A percentile compares a stretch with the other conserved stretches of the same genome.
Conservation (phyloP, 2,888 invertebrate genomes). For the Noctua janthina region DNA sequence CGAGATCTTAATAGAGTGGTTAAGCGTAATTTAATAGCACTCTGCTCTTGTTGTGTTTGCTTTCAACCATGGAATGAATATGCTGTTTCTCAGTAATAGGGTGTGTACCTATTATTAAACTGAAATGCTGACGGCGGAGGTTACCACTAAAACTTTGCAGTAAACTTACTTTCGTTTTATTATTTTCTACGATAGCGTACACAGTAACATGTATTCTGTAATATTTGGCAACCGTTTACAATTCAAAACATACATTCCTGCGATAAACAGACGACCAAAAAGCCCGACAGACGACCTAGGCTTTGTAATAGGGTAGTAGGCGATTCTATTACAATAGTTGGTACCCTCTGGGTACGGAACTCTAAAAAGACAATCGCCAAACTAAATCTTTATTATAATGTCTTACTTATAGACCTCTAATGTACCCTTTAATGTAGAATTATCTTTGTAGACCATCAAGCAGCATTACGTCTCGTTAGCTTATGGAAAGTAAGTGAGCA, state of each 20-base stretch:
- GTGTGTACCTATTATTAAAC: background rate
- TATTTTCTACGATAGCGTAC: background rate
- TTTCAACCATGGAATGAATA: background rate
- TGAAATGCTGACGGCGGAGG: background rate
- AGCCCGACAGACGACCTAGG: background rate
- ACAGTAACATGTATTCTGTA: background rate
- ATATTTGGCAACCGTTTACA: background rate
- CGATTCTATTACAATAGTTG: background rate
- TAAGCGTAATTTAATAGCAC: background rate
- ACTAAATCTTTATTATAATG: constrained; percentile 32
- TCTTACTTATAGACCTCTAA: constrained; percentile 32
- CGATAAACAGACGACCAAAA: background rate
- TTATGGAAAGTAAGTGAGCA: constrained; percentile 51
- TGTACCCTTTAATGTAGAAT: constrained; percentile 12
- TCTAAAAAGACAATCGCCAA: constrained; percentile 22
- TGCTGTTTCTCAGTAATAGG: background rate
- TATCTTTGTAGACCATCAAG: constrained; percentile 60
- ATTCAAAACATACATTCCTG: background rate
- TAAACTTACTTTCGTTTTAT: background rate
- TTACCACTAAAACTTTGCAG: background rate
- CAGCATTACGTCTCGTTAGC: constrained; percentile 47
- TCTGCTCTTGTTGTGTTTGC: background rate
- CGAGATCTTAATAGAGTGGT: background rate
- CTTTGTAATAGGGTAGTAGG: background rate
- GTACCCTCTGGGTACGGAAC: background rate